Evolutionary conservation across 2,113 vertebrate species (phyloP), one percentile per base, ranked within the genome.

Genomic region (Crotophaga sulcirostris): DNA sequence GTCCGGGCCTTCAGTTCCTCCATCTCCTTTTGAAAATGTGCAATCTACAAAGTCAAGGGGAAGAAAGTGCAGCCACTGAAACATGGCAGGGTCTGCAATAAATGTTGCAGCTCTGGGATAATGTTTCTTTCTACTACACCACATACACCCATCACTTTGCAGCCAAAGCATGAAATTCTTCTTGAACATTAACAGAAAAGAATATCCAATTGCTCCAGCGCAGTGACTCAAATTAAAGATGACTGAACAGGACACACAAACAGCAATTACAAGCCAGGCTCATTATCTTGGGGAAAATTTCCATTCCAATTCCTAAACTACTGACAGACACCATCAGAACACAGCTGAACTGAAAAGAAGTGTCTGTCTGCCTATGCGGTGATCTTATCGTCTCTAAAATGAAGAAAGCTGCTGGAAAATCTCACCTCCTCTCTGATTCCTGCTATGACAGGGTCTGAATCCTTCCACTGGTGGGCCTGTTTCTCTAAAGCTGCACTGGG

Each of bases 11-110:
- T 99, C 54, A 99, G 96, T 28, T 99, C 99, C 33, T 99, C 99
- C 87, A 99, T 91, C 95, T 99, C 99, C 96, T 99, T 99, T 93
- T 99, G 99, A 88, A 99, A 99, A 94, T 99, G 99, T 9, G 98
- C 97, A 17, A 99, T 99, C 99, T 99, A 92, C 25, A 34, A 38
- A 73, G 81, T 51, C 36, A 95, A 84, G 24, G 0, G 1, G 28
- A 24, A 69, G 40, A 73, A 69, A 74, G n/a, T 8, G 31, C 34
- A 58, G 23, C 23, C 36, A 33, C 17, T 66, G 58, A 16, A 63
- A 84, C 45, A 54, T 0, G 24, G 68, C 21, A 45, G 21, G 20
- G 42, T 31, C 52, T 87, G 67, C 38, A 80, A 93, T 20, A 63
- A 79, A 38, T 3, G 16, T 8, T 11, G 2, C n/a, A 34, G 82